Evolutionary conservation across 2,797 vertebrate genomes (phyloP), one percentile per base, ranked within the genome.

Genomic region (Glyptemys insculpta): DNA sequence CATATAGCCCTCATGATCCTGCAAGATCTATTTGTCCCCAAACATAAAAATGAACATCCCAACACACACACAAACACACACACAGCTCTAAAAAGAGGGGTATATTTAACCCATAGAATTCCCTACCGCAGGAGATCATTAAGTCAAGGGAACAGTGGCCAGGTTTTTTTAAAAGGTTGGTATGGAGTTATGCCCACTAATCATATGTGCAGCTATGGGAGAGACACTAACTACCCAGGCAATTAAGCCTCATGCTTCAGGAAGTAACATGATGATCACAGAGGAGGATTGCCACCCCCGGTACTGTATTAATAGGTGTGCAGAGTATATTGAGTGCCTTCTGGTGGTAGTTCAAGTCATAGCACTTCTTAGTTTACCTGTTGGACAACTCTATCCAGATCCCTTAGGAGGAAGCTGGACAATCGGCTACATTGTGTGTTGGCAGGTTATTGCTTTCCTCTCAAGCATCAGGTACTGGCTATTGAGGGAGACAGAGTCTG

Each of bases 391-490:
- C 93, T 91, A 44, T 92, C 83, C 89, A 90, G 94, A 97, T 79
- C 52, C 44, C 74, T 91, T 91, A 83, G 92, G 92, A 96, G 82
- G 37, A 89, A 54, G 27, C 5, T 31, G 5, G 68, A 62, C 95
- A 93, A 87, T 95, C 96, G 97, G 96, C 96, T 96, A 91, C 95
- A 91, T 94, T 97, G 89, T 76, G 92, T 85, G 93, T 94, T 96
- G 96, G 94, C 95, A 96, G 80, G 89, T 92, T 97, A 94, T 92
- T 90, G 95, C 91, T 85, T 5, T 96, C 31, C 37, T 86, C 95
- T 96, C 95, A 97, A 96, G 96, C 95, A 97, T 87, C 85, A 93
- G 81, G 34, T 90, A 96, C 92, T 94, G 79, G 91, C 92, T 85
- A 96, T 97, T 95, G 94, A 79, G 72, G 81, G 92, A 97, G 95